These are phyloP conservation scores for Gymnocephalus cernua DNA, from an alignment of 2,113 vertebrate genomes.

Conservation along the genomic window DNA sequence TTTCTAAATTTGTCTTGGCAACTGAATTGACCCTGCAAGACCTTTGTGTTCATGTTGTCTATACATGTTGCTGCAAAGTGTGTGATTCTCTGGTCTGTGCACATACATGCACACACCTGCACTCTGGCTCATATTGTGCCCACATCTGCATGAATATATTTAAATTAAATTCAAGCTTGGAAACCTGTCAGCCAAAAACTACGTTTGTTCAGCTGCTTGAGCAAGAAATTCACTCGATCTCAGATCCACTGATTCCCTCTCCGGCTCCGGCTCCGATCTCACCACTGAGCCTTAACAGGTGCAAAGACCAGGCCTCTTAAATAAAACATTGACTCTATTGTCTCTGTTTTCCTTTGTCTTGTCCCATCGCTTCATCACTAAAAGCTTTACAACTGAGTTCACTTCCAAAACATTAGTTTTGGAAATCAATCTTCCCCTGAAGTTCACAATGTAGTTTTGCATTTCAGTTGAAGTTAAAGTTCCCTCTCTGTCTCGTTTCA, in stretches of 20 bases:
- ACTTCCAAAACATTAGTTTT: neutral
- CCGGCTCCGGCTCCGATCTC: neutral
- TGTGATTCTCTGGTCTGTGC: neutral
- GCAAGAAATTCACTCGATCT: neutral
- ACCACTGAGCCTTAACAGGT: constrained; percentile 19
- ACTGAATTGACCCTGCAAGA: neutral
- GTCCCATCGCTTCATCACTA: neutral
- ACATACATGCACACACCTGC: neutral
- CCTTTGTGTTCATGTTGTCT: neutral
- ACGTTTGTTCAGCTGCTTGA: constrained; percentile 11
- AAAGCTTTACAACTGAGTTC: neutral
- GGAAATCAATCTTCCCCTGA: neutral
- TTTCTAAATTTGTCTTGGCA: constrained; percentile 10
- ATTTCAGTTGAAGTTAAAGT: neutral
- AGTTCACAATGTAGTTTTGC: neutral
- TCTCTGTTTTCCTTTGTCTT: constrained; percentile 5
- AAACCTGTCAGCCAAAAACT: constrained; percentile 11
- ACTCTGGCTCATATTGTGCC: neutral
- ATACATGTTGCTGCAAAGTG: neutral
- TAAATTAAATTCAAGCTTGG: neutral
- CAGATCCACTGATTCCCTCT: neutral
- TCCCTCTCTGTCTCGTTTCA: neutral
- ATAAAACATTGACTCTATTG: constrained; percentile 3
- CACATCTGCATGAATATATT: neutral
- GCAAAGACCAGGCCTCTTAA: neutral